A percentile compares a stretch with the other conserved stretches of the same genome.
These are phyloP conservation scores for Aquatica leii DNA, from an alignment of 2,888 invertebrate genomes.

Conservation along the genomic window DNA sequence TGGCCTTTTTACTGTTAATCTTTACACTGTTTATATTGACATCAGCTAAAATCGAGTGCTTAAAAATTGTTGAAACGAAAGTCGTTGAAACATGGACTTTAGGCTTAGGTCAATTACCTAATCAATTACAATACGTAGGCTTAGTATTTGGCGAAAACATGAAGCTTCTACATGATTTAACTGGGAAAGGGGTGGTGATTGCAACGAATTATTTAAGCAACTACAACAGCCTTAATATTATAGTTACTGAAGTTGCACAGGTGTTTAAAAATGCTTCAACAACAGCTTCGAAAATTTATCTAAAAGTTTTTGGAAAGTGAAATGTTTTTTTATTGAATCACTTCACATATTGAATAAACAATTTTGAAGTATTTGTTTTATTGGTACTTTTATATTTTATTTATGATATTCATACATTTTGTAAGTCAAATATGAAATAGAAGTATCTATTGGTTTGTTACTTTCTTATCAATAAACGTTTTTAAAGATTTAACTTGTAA, in stretches of 20 bases:
- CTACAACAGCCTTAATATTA: constrained; percentile 29
- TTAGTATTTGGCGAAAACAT: constrained; percentile 39
- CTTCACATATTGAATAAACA: too few species aligned
- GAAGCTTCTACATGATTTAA: constrained; percentile 39
- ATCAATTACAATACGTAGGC: constrained; percentile 38
- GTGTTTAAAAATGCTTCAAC: constrained; percentile 30
- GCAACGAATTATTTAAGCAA: constrained; percentile 30
- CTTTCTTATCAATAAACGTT: too few species aligned
- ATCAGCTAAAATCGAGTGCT: constrained; percentile 43
- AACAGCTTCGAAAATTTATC: constrained; percentile 28
- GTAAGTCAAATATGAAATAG: too few species aligned
- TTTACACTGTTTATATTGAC: constrained; percentile 46
- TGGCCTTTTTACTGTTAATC: constrained; percentile 28
- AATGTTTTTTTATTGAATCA: not conserved
- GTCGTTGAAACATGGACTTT: constrained; percentile 39
- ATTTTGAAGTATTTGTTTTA: too few species aligned
- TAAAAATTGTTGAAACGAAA: constrained; percentile 43
- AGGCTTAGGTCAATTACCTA: constrained; percentile 41
- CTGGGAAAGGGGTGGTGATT: constrained; percentile 39
- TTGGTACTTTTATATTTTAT: too few species aligned
- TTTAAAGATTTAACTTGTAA: too few species aligned
- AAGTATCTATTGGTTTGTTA: too few species aligned
- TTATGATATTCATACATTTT: too few species aligned
- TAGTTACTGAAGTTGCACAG: constrained; percentile 21
- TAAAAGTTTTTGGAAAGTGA: constrained; percentile 24